Evolutionary conservation across 2,888 invertebrate species (phyloP), one percentile per base, ranked within the genome.

Genomic region (Netelia inedita): DNA sequence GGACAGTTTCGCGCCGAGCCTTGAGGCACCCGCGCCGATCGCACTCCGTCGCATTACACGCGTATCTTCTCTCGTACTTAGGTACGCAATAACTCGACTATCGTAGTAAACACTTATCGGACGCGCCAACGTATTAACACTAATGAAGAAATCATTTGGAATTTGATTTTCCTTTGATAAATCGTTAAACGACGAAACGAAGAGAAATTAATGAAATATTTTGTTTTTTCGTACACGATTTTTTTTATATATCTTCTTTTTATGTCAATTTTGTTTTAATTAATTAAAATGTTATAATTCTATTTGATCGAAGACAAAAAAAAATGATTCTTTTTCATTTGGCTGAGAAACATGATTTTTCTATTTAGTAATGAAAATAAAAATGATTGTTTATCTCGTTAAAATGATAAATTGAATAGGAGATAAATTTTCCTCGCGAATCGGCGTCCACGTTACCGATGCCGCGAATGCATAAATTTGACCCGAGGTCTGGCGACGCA

Each of bases 1-100:
- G 66, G 73, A 73, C 73, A 73, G 57, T 73, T 80, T 80, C 43
- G 65, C 72, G 68, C 28, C 57, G 66, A 59, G 79, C 19, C 79
- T 66, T 35, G 79, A 66, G 65, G 72, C 57, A 43, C 57, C 23
- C 55, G 50, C 69, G 41, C 43, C 41, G 19, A 19, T 59, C 28
- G 28, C 63, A n/a, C 63, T 28, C 61, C 35, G 23, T 8, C 63
- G 19, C 41, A 65, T 63, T 63, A 35, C 35, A 63, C 14, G 65
- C 16, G 65, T 14, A 28, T 65, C 65, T 65, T 65, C 65, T 65
- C 65, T 6, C 65, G 43, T 61, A 28, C 28, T 28, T 28, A 28
- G 3, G 53, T n/a, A 53, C 53, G 16, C 50, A n/a, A 28, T 28
- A 28, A 28, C 28, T 28, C 5, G 5, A 6, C 28, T 28, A 28